phyloP scores from a whole-genome alignment of 1,140 invertebrate genomes.

The Geopemphigus sp. region DNA sequence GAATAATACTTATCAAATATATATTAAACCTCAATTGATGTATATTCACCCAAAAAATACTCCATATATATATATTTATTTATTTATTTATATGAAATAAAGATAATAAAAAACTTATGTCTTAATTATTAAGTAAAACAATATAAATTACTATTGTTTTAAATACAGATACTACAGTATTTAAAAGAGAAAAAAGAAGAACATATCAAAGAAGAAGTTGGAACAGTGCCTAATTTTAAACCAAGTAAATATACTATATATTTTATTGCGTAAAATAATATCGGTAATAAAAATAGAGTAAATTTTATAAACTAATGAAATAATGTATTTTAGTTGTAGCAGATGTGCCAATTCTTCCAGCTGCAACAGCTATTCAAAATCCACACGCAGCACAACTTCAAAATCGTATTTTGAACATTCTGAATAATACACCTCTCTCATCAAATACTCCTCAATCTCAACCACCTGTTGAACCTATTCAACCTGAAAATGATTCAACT shows the following conservation, averaged over 20 bases:
- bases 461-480: constrained; percentile 49
- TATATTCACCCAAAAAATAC: too few relatives aligned
- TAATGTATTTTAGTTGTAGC: constrained; percentile 14
- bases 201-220: constrained; percentile 47
- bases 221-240: constrained; percentile 5
- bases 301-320: neutral
- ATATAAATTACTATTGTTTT: neutral
- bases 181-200: constrained; percentile 47
- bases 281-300: neutral
- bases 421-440: constrained; percentile 63
- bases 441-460: constrained; percentile 51
- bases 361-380: constrained; percentile 55
- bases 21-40: too few relatives aligned
- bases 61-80: too few relatives aligned
- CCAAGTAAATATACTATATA: constrained; percentile 9
- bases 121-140: neutral
- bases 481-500: constrained; percentile 52
- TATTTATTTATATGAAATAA: too few relatives aligned
- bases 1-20: too few relatives aligned
- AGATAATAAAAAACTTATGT: too few relatives aligned
- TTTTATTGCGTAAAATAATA: neutral
- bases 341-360: constrained; percentile 50
- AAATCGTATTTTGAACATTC: constrained; percentile 78
- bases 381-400: constrained; percentile 73
- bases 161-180: constrained; percentile 24